Evolutionary conservation across 64 coral and sea anemone species (phyloP), one percentile per base, ranked within the genome.

Genomic region (Stichodactyla mertensii): DNA sequence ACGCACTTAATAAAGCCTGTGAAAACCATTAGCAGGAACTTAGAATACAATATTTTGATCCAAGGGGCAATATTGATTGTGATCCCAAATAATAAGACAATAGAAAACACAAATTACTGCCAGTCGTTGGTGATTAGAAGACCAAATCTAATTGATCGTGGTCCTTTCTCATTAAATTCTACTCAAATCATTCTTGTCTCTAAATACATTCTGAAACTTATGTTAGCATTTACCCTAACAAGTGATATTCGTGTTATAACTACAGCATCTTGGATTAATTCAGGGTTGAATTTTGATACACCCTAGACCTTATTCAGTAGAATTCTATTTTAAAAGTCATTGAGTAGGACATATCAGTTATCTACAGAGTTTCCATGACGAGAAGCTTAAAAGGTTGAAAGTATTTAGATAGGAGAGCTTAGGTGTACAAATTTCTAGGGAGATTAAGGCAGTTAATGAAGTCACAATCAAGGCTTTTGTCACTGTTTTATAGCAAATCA

Each of bases 11-110:
- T 31, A 28, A 2, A 12, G 23, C 8, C 24, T 74, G 69, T 31
- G 69, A 74, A 74, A 31, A 14, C 26, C 24, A 74, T 74, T 74
- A 74, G n/a, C 69, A 74, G 23, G 24, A 28, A n/a, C 4, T 4
- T 74, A 74, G 22, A 28, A 74, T 36, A 10, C 69, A 74, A 31
- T 31, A 74, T 74, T 74, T 27, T 31, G 69, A 7, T 31, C 69
- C 2, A 9, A 11, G 12, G 69, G 27, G 69, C 27, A 31, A 28
- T 74, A 31, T 74, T 74, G 27, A 31, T 74, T 31, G 24, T 74
- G 69, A 74, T 74, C 11, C 24, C 11, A 74, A 74, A 74, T 74
- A 74, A 74, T 74, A 74, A 74, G 69, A 27, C 69, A 74, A 74
- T 36, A 19, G 69, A 31, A 27, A 31, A 23, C 20, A 11, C 10